Conservation (phyloP, 2,113 vertebrate genomes). For the Gulo gulo region DNA sequence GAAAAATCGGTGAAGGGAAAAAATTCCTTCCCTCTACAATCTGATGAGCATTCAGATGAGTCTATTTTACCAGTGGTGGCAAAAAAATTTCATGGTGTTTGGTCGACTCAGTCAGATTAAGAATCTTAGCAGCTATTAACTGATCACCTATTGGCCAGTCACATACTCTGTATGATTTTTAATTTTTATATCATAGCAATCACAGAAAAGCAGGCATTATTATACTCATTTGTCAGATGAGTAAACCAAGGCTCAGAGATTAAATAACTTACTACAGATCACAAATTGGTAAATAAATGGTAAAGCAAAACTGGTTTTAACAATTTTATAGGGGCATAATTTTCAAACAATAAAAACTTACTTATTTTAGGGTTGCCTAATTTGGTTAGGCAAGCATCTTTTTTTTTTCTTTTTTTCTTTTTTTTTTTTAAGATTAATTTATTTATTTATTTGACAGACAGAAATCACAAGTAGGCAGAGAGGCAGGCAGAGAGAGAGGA, state of each 20-base stretch:
- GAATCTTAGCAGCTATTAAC: background rate
- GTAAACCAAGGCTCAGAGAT: background rate
- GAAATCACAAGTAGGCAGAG: too few species aligned
- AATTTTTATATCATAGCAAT: background rate
- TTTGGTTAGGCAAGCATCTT: background rate
- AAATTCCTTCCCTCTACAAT: background rate
- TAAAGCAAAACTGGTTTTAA: background rate
- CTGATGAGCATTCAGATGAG: background rate
- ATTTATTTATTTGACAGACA: too few species aligned
- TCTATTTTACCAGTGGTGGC: background rate
- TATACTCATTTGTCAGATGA: background rate
- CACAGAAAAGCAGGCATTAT: background rate
- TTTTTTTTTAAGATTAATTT: too few species aligned
- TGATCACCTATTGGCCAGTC: background rate
- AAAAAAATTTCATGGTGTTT: background rate
- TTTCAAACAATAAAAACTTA: background rate
- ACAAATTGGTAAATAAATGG: background rate
- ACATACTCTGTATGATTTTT: background rate
- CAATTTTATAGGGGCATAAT: background rate
- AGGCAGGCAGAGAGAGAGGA: too few species aligned
- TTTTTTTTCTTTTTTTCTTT: too few species aligned
- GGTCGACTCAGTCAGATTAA: background rate
- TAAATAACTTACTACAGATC: background rate
- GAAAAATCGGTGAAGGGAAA: background rate
- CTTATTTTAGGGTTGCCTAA: background rate